These are phyloP conservation scores for Morpho helenor DNA, from an alignment of 2,888 invertebrate species.

Conservation along the genomic window DNA sequence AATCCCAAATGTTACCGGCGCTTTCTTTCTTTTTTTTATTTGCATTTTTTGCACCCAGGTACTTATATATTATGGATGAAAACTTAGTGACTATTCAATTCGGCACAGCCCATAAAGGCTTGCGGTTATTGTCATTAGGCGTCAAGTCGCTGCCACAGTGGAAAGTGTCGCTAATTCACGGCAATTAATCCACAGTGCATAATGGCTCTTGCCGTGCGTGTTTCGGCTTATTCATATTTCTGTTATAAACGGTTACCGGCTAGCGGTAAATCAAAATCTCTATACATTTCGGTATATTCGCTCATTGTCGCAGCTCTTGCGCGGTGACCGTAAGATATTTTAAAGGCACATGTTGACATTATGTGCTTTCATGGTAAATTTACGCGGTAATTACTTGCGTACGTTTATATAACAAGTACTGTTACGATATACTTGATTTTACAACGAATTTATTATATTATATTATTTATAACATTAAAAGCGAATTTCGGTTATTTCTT, in stretches of 20 bases:
- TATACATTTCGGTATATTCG: slow-evolving; percentile 31
- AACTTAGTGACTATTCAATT: neutral
- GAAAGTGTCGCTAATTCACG: slow-evolving; percentile 32
- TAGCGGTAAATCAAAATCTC: slow-evolving; percentile 33
- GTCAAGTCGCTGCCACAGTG: slow-evolving; percentile 10
- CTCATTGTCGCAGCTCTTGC: slow-evolving; percentile 27
- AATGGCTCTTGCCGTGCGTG: slow-evolving; percentile 29
- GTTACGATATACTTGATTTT: neutral
- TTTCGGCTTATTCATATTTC: slow-evolving; percentile 31
- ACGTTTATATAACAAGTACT: slow-evolving; percentile 9
- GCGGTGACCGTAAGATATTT: slow-evolving; percentile 30
- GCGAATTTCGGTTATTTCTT: too few species aligned
- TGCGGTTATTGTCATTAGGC: slow-evolving; percentile 11
- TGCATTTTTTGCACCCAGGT: too few species aligned
- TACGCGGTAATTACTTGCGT: slow-evolving; percentile 11
- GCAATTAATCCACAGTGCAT: slow-evolving; percentile 24
- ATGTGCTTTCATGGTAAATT: slow-evolving; percentile 21
- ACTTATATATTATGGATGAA: neutral
- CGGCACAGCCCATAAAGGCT: neutral
- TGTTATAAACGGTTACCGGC: slow-evolving; percentile 31
- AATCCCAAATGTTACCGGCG: too few species aligned
- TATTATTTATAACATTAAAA: too few species aligned
- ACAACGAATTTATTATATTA: too few species aligned
- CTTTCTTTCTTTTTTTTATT: too few species aligned
- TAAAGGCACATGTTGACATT: slow-evolving; percentile 17